Percentiles rank a stretch among this genome's conserved stretches.
phyloP scores from a whole-genome alignment of 2,888 invertebrate species.

The Osedax frankpressi region DNA sequence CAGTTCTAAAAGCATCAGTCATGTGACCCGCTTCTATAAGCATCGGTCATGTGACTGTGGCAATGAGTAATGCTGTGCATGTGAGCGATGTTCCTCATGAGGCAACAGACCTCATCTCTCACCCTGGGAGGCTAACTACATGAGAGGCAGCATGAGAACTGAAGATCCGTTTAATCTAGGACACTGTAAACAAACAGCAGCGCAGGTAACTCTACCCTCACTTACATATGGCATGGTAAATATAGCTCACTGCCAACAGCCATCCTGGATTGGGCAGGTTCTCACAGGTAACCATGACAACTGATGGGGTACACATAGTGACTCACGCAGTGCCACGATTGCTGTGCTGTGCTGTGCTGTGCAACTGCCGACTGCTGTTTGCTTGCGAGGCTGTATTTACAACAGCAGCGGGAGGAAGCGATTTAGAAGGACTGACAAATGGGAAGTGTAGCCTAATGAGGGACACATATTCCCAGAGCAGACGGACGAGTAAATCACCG shows the following conservation, averaged over 20 bases:
- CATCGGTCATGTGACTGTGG: neutral
- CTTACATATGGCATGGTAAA: too few species aligned
- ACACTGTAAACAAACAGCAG: conserved; percentile 8
- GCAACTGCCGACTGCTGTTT: neutral
- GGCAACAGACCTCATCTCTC: too few species aligned
- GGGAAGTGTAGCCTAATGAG: conserved; percentile 5
- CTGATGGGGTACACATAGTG: conserved; percentile 4
- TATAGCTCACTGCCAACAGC: neutral
- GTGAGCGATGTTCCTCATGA: conserved; percentile 5
- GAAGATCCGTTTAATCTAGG: conserved; percentile 1
- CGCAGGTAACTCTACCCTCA: conserved; percentile 6
- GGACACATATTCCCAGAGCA: neutral
- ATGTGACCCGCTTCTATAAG: neutral
- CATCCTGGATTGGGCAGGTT: conserved; percentile 9
- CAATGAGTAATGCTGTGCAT: neutral
- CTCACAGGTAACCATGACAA: conserved; percentile 3
- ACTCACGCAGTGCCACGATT: neutral
- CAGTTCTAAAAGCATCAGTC: neutral
- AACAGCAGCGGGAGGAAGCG: neutral
- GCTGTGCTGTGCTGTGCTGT: too few species aligned
- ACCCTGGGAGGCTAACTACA: neutral
- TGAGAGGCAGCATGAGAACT: neutral
- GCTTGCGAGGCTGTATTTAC: conserved; percentile 2
- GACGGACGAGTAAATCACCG: neutral
- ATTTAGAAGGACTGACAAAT: conserved; percentile 1